Evolutionary conservation across 2,888 invertebrate species (phyloP).

Genomic region (Zygothrica quintamaculata): DNA sequence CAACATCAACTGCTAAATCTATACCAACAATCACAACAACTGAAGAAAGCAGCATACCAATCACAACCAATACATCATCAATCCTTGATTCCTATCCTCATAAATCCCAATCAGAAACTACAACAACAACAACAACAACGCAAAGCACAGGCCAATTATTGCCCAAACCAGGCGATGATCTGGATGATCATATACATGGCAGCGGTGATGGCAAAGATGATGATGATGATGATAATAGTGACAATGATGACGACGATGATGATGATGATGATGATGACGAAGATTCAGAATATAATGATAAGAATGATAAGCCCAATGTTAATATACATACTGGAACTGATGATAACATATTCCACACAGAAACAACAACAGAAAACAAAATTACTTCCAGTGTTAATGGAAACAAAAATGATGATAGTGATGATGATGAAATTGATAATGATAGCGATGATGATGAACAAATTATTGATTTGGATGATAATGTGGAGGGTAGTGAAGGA

Average conservation of each 20-base stretch:
- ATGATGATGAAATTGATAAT: neutral
- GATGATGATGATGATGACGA: constrained; percentile 36
- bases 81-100: neutral
- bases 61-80: constrained; percentile 15
- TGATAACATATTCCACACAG: constrained; percentile 43
- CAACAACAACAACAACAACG: no score
- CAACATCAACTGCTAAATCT: constrained; percentile 15
- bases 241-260: constrained; percentile 38
- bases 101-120: constrained; percentile 10
- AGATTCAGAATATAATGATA: constrained; percentile 20
- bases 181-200: constrained; percentile 36
- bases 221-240: constrained; percentile 39
- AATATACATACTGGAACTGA: no score
- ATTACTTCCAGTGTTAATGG: constrained; percentile 23
- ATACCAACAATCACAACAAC: constrained; percentile 16
- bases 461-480: constrained; percentile 22
- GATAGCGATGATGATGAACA: constrained; percentile 41
- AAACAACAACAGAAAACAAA: neutral
- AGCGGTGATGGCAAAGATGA: constrained; percentile 47
- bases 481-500: constrained; percentile 49
- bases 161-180: constrained; percentile 11
- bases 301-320: constrained; percentile 35
- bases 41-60: constrained; percentile 12
- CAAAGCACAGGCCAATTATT: neutral
- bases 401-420: constrained; percentile 21